A percentile compares a stretch with the other conserved stretches of the same genome.
Conservation (phyloP, 1,140 invertebrate genomes). For the Eurosta solidaginis region DNA sequence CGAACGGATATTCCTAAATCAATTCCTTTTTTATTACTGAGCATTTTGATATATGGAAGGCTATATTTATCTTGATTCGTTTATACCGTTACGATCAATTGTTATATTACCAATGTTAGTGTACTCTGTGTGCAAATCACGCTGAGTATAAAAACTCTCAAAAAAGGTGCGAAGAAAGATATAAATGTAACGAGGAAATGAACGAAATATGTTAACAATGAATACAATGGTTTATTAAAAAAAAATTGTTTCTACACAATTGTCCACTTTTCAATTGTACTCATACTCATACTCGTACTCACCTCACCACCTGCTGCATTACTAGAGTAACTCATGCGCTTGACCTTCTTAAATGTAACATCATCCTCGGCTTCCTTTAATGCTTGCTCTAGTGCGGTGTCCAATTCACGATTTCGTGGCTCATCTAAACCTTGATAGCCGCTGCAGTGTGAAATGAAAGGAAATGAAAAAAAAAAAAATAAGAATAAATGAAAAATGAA, state of each 20-base stretch:
- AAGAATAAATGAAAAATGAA: not conserved
- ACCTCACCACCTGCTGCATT: constrained; percentile 70
- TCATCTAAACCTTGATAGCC: constrained; percentile 50
- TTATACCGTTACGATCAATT: too few species aligned
- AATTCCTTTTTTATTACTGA: too few species aligned
- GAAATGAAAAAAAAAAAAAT: not conserved
- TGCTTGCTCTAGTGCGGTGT: constrained; percentile 66
- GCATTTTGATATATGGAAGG: too few species aligned
- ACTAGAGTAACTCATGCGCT: constrained; percentile 72
- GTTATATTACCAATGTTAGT: too few species aligned
- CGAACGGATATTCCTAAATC: too few species aligned
- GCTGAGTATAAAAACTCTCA: too few species aligned
- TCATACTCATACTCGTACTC: constrained; percentile 37
- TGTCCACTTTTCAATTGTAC: not conserved
- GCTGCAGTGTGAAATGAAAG: not conserved
- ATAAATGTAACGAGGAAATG: too few species aligned
- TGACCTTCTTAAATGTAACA: constrained; percentile 71
- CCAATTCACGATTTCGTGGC: constrained; percentile 60
- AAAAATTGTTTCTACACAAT: not conserved
- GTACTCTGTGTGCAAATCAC: too few species aligned
- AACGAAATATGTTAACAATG: not conserved
- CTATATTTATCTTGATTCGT: too few species aligned
- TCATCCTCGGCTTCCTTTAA: constrained; percentile 71
- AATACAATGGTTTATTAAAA: not conserved
- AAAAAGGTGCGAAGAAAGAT: not conserved